A percentile compares a stretch with the other conserved stretches of the same genome.
Conservation (phyloP, 2,113 vertebrate species). For the Piprites chloris region DNA sequence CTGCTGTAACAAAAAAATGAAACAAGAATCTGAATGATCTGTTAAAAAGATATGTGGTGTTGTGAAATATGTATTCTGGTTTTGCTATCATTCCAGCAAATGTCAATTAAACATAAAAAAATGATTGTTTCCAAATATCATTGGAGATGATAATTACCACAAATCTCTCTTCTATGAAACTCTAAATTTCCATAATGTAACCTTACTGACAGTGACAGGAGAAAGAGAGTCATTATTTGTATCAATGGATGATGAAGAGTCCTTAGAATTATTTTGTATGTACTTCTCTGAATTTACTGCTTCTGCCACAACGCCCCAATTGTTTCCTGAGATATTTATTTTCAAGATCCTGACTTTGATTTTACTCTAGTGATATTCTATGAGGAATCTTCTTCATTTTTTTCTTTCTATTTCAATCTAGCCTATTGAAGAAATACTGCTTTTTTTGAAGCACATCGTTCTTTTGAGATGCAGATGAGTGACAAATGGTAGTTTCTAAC, state of each 20-base stretch:
- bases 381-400: conserved; percentile 67
- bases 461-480: conserved; percentile 59
- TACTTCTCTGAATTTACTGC: conserved; percentile 57
- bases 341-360: conserved; percentile 46
- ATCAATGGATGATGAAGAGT: neutral
- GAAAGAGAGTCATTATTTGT: neutral
- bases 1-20: neutral
- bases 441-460: conserved; percentile 47
- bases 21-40: neutral
- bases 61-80: neutral
- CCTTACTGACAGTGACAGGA: neutral
- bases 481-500: conserved; percentile 53
- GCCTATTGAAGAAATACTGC: conserved; percentile 48
- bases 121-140: conserved; percentile 11
- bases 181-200: conserved; percentile 17
- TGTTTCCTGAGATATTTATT: conserved; percentile 61
- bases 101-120: conserved; percentile 50
- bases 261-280: conserved; percentile 11
- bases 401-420: conserved; percentile 62
- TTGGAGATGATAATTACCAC: conserved; percentile 12
- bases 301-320: conserved; percentile 40
- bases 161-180: conserved; percentile 5
- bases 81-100: conserved; percentile 1
- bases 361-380: conserved; percentile 52
- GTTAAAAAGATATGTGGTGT: neutral